Conservation (phyloP, 1,140 invertebrate genomes). For the Trachelipus rathkii region DNA sequence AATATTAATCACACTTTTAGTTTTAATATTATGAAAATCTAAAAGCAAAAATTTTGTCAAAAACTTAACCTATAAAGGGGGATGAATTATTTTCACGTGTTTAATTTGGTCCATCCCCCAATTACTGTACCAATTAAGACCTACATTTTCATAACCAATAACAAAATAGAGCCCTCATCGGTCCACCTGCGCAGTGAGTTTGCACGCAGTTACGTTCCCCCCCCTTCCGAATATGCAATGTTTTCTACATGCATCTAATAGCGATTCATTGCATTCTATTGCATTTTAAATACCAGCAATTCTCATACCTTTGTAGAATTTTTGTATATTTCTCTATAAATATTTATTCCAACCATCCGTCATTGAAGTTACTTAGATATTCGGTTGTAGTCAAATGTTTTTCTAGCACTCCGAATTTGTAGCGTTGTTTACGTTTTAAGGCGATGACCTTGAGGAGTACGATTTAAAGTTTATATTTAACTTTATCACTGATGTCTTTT, state of each 20-base stretch:
- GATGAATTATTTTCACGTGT: background rate
- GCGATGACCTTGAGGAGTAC: background rate
- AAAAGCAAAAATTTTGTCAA: no score
- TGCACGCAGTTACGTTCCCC: background rate
- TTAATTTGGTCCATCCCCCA: background rate
- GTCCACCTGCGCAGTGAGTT: background rate
- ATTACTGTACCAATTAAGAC: slow-evolving; percentile 2
- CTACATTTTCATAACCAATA: background rate
- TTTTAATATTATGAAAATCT: no score
- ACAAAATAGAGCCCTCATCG: background rate
- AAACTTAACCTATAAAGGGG: background rate
- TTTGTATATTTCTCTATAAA: no score
- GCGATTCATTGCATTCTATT: no score
- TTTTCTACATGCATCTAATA: background rate
- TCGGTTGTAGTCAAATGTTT: no score
- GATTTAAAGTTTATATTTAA: background rate
- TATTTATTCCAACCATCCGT: no score
- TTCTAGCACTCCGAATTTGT: no score
- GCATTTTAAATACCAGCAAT: no score
- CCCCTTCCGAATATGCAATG: background rate
- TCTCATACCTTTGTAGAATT: no score
- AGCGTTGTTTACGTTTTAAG: background rate
- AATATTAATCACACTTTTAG: no score
- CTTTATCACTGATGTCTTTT: background rate
- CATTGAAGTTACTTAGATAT: no score